Base-by-base conservation (phyloP, 2,888 invertebrate species). In the Sarcophaga variegata region DNA sequence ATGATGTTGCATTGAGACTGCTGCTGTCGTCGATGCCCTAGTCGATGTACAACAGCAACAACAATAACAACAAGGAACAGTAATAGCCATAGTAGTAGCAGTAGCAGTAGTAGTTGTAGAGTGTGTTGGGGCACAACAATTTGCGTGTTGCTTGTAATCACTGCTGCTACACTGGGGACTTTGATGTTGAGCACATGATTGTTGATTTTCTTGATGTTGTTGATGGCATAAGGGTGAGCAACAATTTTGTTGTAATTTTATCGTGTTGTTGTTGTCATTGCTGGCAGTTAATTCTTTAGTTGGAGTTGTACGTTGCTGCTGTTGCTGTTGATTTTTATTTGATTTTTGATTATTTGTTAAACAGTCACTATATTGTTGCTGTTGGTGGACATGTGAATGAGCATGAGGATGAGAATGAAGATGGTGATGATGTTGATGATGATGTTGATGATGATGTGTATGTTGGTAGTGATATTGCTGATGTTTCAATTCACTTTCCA, bases 81-180 rank as follows among this genome's bases (percentile, higher is more conserved):
- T 76, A 87, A 87, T 54, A 54, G 54, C 54, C 54, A 54, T 14
- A 54, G 54, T 54, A 54, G 62, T 45, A 47, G 71, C 12, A 6
- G 75, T 27, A 62, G 22, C 17, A 45, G 69, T 64, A 22, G 89
- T 79, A 62, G 20, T 66, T 60, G 49, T 45, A 47, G 71, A n/a
- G 8, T 62, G 25, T 62, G 22, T 27, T 22, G 69, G 54, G 59
- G 45, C 70, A 70, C 70, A 76, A 60, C 72, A 75, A 69, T 47
- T 75, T 71, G 20, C 54, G 76, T 66, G 80, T 62, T 84, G 76
- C n/a, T 67, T 71, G 71, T 62, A 84, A 80, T 71, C 75, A 76
- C 71, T 71, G 60, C 25, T 71, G 66, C 25, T 66, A 67, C 81
- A 77, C 69, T 89, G 89, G 88, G 89, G 89, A 90, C 89, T 88